Evolutionary conservation across 2,888 invertebrate genomes (phyloP).

Genomic region (Hydrotaea cyrtoneurina): DNA sequence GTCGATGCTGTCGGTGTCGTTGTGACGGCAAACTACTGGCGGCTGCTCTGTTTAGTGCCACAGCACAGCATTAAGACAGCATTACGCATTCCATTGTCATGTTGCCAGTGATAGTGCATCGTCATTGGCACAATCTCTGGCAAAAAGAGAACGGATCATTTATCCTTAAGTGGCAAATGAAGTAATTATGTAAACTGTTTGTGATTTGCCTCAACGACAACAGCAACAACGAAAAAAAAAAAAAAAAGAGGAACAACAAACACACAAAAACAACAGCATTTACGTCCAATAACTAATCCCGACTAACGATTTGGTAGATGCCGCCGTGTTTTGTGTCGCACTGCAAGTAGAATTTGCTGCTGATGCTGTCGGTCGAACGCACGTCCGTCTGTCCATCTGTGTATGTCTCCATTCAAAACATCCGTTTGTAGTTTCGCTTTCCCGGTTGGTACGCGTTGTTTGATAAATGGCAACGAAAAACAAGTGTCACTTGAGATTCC

Average conservation of each 20-base stretch:
- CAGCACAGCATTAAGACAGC: conserved; percentile 38
- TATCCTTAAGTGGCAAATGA: conserved; percentile 57
- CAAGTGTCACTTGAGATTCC: conserved; percentile 63
- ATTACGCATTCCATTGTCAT: conserved; percentile 50
- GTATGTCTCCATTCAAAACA: conserved; percentile 32
- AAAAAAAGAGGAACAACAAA: too few species aligned
- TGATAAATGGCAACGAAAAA: conserved; percentile 62
- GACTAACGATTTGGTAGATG: not conserved
- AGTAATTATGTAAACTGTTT: conserved; percentile 58
- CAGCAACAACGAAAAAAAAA: too few species aligned
- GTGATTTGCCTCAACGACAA: conserved; percentile 46
- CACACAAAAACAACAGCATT: conserved; percentile 24
- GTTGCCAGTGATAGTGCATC: conserved; percentile 32
- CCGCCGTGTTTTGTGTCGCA: not conserved
- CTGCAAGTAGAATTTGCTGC: conserved; percentile 1
- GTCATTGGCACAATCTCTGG: not conserved
- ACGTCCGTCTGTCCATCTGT: conserved; percentile 15
- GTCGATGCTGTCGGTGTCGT: not conserved
- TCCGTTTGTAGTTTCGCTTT: conserved; percentile 17
- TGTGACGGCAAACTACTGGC: not conserved
- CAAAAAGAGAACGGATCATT: conserved; percentile 53
- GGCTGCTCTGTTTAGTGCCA: not conserved
- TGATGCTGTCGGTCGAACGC: not conserved
- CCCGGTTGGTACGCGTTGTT: conserved; percentile 30
- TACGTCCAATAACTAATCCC: conserved; percentile 5